These are phyloP conservation scores for Drosophila sulfurigaster DNA, from an alignment of 1,140 invertebrate species.

Conservation along the genomic window DNA sequence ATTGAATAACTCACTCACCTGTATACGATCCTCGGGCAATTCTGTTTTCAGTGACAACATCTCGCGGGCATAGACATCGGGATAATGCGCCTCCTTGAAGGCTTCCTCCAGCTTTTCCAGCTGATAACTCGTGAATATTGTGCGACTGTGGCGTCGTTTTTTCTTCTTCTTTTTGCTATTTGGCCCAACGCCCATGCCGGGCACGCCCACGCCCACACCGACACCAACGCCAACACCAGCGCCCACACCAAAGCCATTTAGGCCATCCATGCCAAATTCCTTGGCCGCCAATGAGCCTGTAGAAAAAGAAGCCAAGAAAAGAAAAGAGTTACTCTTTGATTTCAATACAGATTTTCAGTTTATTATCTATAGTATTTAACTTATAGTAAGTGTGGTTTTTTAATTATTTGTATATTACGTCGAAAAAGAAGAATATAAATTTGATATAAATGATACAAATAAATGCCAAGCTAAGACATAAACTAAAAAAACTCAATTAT, in stretches of 20 bases:
- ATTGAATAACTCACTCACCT: constrained; percentile 89
- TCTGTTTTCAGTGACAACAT: constrained; percentile 99
- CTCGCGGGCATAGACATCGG: constrained; percentile 98
- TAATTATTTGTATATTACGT: neutral
- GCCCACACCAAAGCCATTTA: constrained; percentile 87
- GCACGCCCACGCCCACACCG: constrained; percentile 85
- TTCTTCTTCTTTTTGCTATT: constrained; percentile 95
- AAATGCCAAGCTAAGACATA: too few species aligned
- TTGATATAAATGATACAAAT: too few species aligned
- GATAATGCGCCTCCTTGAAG: constrained; percentile 99
- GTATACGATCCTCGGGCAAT: constrained; percentile 99
- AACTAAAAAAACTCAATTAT: too few species aligned
- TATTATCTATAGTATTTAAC: neutral
- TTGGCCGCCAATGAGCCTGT: constrained; percentile 71
- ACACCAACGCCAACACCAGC: constrained; percentile 85
- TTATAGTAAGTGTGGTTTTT: neutral
- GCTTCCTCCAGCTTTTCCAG: constrained; percentile 99
- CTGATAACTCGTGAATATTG: constrained; percentile 99
- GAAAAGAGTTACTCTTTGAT: neutral
- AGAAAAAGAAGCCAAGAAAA: constrained; percentile 45
- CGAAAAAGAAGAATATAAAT: too few species aligned
- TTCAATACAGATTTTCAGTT: neutral
- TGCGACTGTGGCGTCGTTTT: constrained; percentile 94
- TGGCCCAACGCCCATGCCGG: constrained; percentile 53
- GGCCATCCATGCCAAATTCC: constrained; percentile 86